phyloP scores from a whole-genome alignment of 2,888 invertebrate species.

The Chorisops tibialis region DNA sequence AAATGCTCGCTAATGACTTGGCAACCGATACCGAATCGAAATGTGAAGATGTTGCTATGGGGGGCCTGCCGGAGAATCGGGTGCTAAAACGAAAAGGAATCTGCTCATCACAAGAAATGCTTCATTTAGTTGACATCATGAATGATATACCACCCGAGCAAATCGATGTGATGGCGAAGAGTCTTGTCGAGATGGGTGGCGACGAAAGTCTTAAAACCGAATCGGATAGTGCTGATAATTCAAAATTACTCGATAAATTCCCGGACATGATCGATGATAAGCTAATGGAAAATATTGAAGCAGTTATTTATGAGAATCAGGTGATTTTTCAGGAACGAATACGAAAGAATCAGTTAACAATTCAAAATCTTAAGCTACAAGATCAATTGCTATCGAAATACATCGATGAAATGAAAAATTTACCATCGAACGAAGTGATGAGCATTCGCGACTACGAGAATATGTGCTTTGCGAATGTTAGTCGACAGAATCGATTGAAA shows the following conservation, averaged over 20 bases:
- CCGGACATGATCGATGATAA: slow-evolving; percentile 33
- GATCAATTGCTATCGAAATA: slow-evolving; percentile 36
- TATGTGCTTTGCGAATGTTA: slow-evolving; percentile 34
- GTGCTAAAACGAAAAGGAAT: slow-evolving; percentile 35
- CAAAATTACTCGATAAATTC: slow-evolving; percentile 33
- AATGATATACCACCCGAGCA: slow-evolving; percentile 35
- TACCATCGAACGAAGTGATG: slow-evolving; percentile 29
- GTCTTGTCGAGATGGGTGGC: slow-evolving; percentile 34
- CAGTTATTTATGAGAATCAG: slow-evolving; percentile 37
- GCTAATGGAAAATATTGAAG: slow-evolving; percentile 36
- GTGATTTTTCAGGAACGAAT: slow-evolving; percentile 37
- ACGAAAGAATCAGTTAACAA: slow-evolving; percentile 35
- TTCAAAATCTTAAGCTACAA: slow-evolving; percentile 36
- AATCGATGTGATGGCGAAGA: slow-evolving; percentile 35
- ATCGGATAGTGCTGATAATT: slow-evolving; percentile 30
- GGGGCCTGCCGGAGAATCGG: slow-evolving; percentile 2
- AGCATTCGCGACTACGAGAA: slow-evolving; percentile 35
- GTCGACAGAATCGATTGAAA: slow-evolving; percentile 32
- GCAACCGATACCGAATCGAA: slow-evolving; percentile 18
- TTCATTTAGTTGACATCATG: slow-evolving; percentile 36
- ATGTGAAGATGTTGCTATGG: not conserved
- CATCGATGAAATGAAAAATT: slow-evolving; percentile 33
- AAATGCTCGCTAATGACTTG: not conserved
- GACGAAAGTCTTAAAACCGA: slow-evolving; percentile 33
- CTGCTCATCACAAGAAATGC: slow-evolving; percentile 37